phyloP scores from a whole-genome alignment of 2,888 invertebrate genomes.

The Rotaria sp. region DNA sequence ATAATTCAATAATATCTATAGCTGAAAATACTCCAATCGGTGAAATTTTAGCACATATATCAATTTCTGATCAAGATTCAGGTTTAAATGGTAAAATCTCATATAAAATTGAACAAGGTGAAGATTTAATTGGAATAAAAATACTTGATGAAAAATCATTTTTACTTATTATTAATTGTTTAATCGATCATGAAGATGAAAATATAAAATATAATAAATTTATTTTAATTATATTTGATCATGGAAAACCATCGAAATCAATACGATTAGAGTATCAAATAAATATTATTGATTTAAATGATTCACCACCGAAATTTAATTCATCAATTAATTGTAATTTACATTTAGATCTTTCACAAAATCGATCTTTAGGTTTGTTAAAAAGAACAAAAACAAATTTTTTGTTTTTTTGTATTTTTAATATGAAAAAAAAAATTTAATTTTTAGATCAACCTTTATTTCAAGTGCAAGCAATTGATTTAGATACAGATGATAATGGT shows the following conservation, averaged over 20 bases:
- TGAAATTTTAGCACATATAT: conserved; percentile 38
- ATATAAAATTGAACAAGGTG: conserved; percentile 19
- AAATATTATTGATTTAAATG: background rate
- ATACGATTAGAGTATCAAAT: conserved; percentile 10
- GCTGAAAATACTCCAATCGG: conserved; percentile 24
- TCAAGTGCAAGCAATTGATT: background rate
- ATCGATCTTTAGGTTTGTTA: background rate
- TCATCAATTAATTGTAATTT: background rate
- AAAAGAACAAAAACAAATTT: too few species aligned
- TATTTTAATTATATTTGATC: background rate
- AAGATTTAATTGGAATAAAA: background rate
- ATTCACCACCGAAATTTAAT: background rate
- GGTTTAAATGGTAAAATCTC: conserved; percentile 26
- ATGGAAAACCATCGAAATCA: conserved; percentile 2
- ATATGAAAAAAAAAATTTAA: too few species aligned
- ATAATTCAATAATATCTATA: conserved; percentile 24
- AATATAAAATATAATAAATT: background rate
- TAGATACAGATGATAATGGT: background rate
- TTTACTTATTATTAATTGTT: conserved; percentile 6
- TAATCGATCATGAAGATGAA: conserved; percentile 31
- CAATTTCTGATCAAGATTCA: conserved; percentile 35
- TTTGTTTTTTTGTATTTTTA: too few species aligned
- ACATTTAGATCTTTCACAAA: background rate
- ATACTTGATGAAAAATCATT: conserved; percentile 34
- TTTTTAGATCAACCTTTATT: background rate